Evolutionary conservation across 2,888 invertebrate genomes (phyloP).

Genomic region (Loripinus fragilis): DNA sequence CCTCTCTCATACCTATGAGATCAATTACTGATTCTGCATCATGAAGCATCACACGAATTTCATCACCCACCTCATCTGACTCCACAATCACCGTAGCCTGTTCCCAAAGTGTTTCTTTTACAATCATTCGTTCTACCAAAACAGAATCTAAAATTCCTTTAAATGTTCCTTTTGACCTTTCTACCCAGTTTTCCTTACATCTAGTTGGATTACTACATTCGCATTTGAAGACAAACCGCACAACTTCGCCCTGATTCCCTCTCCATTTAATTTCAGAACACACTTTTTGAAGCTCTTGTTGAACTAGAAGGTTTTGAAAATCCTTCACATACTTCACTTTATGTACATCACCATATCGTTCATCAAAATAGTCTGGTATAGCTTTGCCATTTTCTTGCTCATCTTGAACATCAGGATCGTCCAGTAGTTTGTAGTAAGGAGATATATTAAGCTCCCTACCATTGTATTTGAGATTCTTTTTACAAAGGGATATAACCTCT

Average conservation of each 20-base stretch:
- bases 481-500: neutral
- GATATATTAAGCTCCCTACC: neutral
- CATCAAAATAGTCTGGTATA: neutral
- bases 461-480: neutral
- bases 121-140: neutral
- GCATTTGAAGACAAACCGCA: neutral
- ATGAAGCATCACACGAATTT: neutral
- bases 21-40: neutral
- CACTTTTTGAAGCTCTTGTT: neutral
- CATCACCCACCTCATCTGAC: neutral
- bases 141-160: neutral
- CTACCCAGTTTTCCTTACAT: neutral
- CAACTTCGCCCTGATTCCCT: neutral
- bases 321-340: neutral
- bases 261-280: neutral
- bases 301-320: neutral
- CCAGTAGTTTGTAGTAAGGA: neutral
- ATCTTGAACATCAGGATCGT: neutral
- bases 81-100: neutral
- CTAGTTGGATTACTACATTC: neutral
- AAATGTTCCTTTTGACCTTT: neutral
- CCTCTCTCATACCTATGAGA: conserved; percentile 22
- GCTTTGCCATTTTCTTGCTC: neutral
- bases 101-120: neutral
- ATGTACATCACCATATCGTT: neutral